A percentile compares a stretch with the other conserved stretches of the same genome.
Conservation (phyloP, 1,140 invertebrate species). For the Drosophila yakuba region DNA sequence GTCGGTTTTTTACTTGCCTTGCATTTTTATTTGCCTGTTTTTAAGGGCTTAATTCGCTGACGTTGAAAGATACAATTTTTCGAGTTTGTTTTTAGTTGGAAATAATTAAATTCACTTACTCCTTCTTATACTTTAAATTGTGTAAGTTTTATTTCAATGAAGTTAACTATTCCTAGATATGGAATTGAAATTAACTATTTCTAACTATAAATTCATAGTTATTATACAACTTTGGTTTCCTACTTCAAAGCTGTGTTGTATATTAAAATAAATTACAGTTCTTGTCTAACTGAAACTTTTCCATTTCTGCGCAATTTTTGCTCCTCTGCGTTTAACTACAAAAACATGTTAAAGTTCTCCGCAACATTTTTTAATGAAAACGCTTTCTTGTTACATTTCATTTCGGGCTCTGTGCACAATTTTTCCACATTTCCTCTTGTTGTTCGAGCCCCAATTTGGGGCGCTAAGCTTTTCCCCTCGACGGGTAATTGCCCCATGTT, state of each 20-base stretch:
- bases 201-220: too few species aligned
- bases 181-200: too few species aligned
- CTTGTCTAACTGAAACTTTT: neutral
- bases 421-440: conserved; percentile 6
- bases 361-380: conserved; percentile 14
- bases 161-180: too few species aligned
- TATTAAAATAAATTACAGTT: neutral
- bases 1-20: conserved; percentile 13
- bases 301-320: neutral
- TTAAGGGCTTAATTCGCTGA: conserved; percentile 1
- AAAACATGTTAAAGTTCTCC: conserved; percentile 27
- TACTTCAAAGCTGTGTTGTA: neutral
- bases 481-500: conserved; percentile 57
- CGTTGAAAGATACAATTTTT: neutral
- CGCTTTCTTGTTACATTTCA: conserved; percentile 1
- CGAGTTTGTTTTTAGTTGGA: neutral
- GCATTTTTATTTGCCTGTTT: conserved; percentile 1
- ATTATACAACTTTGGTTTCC: neutral
- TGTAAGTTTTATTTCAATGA: too few species aligned
- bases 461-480: conserved; percentile 57
- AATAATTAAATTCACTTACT: neutral
- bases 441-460: conserved; percentile 61
- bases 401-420: neutral
- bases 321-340: neutral
- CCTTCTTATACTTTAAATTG: too few species aligned